A percentile compares a stretch with the other conserved stretches of the same genome.
Evolutionary conservation across 2,888 invertebrate species (phyloP).

Genomic region (Trichogramma dendrolimi): DNA sequence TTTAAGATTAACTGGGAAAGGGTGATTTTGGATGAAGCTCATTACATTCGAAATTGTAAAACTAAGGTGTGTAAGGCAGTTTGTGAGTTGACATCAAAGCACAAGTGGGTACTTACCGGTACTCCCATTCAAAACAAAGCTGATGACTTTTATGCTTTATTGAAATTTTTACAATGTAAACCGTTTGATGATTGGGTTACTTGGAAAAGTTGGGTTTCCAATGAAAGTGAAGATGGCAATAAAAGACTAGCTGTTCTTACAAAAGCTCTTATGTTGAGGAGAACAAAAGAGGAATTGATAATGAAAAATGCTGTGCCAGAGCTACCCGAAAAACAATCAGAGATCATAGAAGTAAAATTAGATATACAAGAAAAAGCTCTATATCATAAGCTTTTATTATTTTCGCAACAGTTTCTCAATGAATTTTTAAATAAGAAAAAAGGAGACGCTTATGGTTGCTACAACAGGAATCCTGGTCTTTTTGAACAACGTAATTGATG

Average conservation of each 20-base stretch:
- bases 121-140: conserved; percentile 23
- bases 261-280: conserved; percentile 16
- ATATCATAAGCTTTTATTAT: conserved; percentile 19
- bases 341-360: conserved; percentile 8
- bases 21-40: conserved; percentile 24
- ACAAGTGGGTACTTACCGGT: conserved; percentile 22
- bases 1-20: conserved; percentile 24
- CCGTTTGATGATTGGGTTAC: conserved; percentile 17
- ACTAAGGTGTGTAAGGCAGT: neutral
- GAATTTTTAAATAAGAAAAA: conserved; percentile 13
- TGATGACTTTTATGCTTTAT: conserved; percentile 13
- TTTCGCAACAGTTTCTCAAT: conserved; percentile 11
- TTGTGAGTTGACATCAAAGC: conserved; percentile 10
- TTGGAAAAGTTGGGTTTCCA: conserved; percentile 11
- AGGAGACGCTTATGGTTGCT: neutral
- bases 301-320: conserved; percentile 2
- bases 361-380: conserved; percentile 13
- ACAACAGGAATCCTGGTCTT: neutral
- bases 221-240: neutral
- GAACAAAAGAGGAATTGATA: conserved; percentile 21
- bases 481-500: conserved; percentile 6
- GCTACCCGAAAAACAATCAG: conserved; percentile 10
- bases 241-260: conserved; percentile 10
- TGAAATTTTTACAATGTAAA: conserved; percentile 18
- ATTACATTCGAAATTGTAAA: conserved; percentile 16